Evolutionary conservation across 2,113 vertebrate species (phyloP).

Genomic region (Hymenochirus boettgeri): DNA sequence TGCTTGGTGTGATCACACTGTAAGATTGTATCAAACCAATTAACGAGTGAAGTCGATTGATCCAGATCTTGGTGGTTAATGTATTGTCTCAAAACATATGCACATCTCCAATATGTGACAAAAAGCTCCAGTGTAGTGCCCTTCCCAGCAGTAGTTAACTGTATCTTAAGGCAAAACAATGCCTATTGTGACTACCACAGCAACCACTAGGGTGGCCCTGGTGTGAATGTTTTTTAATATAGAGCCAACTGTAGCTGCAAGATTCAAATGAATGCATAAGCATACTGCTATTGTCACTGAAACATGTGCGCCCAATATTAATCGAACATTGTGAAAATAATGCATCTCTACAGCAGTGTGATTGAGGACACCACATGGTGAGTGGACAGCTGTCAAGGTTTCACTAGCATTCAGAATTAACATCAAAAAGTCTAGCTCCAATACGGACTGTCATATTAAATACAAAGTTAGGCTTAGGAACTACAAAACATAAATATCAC

Average conservation of each 20-base stretch:
- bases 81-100: conserved; percentile 18
- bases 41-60: conserved; percentile 8
- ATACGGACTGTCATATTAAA: conserved; percentile 58
- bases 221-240: conserved; percentile 66
- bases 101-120: conserved; percentile 12
- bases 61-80: neutral
- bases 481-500: conserved; percentile 45
- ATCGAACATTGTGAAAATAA: conserved; percentile 64
- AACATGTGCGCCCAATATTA: conserved; percentile 69
- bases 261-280: conserved; percentile 65
- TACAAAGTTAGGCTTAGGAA: conserved; percentile 52
- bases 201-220: conserved; percentile 61
- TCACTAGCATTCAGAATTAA: conserved; percentile 63
- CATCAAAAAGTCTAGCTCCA: conserved; percentile 59
- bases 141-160: conserved; percentile 60
- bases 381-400: conserved; percentile 69
- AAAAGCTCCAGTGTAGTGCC: conserved; percentile 52
- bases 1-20: neutral
- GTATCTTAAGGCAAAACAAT: conserved; percentile 62
- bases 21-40: neutral
- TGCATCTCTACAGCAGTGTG: conserved; percentile 63
- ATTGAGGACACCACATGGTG: conserved; percentile 69
- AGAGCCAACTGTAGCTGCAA: conserved; percentile 62
- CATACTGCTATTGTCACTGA: conserved; percentile 70
- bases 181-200: conserved; percentile 55